Evolutionary conservation across 2,797 vertebrate genomes (phyloP), one percentile per base, ranked within the genome.

Genomic region (Heteromormyrus szaboi): DNA sequence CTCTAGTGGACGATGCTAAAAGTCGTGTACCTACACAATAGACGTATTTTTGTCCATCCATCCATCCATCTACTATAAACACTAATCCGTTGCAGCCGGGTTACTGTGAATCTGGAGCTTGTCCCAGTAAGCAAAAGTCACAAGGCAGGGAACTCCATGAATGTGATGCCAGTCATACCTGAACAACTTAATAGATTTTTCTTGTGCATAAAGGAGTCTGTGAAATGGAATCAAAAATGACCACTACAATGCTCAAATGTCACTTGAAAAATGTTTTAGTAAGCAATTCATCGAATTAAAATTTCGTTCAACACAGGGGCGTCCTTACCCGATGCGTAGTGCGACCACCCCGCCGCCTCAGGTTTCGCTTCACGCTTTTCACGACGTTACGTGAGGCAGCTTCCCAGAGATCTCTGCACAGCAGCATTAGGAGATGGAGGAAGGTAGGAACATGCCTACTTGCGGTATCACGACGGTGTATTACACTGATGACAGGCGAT

Each of bases 1-100:
- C 90, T 92, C 93, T 93, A 90, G 91, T 92, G 92, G 86, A 46
- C 29, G 0, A 88, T 48, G 5, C 29, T 85, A 17, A 25, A 37
- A 50, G 29, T 56, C 41, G 19, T 81, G 76, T 46, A 81, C 41
- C 17, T 46, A 44, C 19, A 81, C 37, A 81, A 81, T n/a, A 46
- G 17, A 81, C 37, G 37, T 44, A n/a, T 81, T 81, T 46, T 46
- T 81, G 41, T 81, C 37, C 37, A 46, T 56, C 53, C 17, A 54
- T 54, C 17, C 53, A 79, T 79, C 37, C 53, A 19, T 19, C 53
- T 81, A 46, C 41, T 19, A 46, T 81, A 81, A 46, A 44, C 76
- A 46, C 76, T 22, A 81, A 81, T 81, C 76, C 76, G 19, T 46
- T 79, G 72, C 72, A 79, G 65, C 65, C 65, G 6, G 17, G 72